Evolutionary conservation across 1,140 invertebrate species (phyloP).

Genomic region (Steinernema khuongi): DNA sequence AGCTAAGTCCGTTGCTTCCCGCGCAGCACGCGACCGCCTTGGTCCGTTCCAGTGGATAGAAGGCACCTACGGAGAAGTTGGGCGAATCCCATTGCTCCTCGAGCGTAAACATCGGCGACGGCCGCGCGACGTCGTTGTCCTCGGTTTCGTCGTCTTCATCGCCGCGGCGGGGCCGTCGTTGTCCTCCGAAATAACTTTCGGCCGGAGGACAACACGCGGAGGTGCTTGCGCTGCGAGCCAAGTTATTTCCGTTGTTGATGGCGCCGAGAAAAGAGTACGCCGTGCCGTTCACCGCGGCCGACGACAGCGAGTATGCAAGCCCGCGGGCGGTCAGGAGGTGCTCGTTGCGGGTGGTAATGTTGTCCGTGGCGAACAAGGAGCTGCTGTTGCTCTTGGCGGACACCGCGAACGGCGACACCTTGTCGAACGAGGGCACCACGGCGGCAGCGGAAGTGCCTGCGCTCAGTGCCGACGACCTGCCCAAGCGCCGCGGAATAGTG

Average conservation of each 20-base stretch:
- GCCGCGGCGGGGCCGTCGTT: not conserved
- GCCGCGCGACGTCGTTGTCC: not conserved
- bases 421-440: not conserved
- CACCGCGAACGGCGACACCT: not conserved
- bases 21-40: not conserved
- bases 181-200: not conserved
- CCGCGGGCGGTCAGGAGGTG: constrained; percentile 5
- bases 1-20: not conserved
- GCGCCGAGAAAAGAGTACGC: constrained; percentile 6
- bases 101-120: not conserved
- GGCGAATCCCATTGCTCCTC: not conserved
- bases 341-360: not conserved
- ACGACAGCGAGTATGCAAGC: not conserved
- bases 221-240: not conserved
- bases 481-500: not conserved
- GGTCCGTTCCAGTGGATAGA: not conserved
- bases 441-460: not conserved
- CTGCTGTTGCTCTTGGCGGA: not conserved
- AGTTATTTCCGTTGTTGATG: not conserved
- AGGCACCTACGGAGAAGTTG: not conserved
- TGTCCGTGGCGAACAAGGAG: not conserved
- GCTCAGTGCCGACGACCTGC: not conserved
- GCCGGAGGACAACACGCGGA: not conserved
- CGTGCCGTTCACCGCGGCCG: not conserved
- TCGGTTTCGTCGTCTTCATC: not conserved